phyloP scores from a whole-genome alignment of 1,140 invertebrate species.

The Hycleus phaleratus region DNA sequence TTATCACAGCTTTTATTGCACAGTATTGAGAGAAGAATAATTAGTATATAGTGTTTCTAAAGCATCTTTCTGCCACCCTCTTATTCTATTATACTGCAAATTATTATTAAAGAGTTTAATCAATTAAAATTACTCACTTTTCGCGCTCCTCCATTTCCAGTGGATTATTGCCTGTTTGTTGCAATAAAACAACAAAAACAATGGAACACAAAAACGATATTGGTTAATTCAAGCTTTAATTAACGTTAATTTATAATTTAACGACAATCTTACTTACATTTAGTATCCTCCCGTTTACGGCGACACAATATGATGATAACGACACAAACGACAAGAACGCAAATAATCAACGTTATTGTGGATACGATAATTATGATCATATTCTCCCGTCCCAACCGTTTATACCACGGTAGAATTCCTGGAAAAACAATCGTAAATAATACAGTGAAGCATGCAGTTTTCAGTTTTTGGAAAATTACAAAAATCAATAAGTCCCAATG shows the following conservation, averaged over 20 bases:
- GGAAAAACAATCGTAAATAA: conserved; percentile 5
- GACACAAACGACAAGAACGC: conserved; percentile 73
- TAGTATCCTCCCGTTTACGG: conserved; percentile 67
- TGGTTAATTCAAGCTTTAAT: too few species aligned
- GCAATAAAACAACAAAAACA: conserved; percentile 43
- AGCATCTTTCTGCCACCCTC: too few species aligned
- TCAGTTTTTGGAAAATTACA: too few species aligned
- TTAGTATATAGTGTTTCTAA: too few species aligned
- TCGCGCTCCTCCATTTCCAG: conserved; percentile 73
- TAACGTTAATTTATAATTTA: not conserved
- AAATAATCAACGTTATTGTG: conserved; percentile 64
- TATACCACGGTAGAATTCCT: conserved; percentile 58
- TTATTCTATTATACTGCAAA: not conserved
- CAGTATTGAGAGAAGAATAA: conserved; percentile 1
- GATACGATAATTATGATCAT: conserved; percentile 67
- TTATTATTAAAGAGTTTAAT: not conserved
- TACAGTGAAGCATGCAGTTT: too few species aligned
- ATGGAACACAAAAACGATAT: not conserved
- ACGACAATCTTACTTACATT: conserved; percentile 59
- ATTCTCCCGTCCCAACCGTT: conserved; percentile 63
- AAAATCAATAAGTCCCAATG: too few species aligned
- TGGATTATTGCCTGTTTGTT: conserved; percentile 63
- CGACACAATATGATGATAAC: conserved; percentile 75
- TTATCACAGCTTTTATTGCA: conserved; percentile 36
- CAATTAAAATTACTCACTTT: conserved; percentile 58